These are phyloP conservation scores for Boleophthalmus pectinirostris DNA, from an alignment of 2,113 vertebrate species.

Conservation along the genomic window DNA sequence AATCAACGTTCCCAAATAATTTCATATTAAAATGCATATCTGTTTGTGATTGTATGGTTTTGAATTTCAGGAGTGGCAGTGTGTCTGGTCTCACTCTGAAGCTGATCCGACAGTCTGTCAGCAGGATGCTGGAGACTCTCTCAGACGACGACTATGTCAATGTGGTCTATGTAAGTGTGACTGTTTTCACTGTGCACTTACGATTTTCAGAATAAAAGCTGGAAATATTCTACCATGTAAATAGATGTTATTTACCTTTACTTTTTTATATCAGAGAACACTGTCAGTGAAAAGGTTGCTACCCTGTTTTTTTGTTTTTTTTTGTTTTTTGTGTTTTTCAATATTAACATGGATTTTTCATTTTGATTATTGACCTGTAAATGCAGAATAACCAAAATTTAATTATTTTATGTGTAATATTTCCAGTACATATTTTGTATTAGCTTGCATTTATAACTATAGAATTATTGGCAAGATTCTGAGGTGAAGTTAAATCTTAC, in stretches of 20 bases:
- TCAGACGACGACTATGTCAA: conserved; percentile 97
- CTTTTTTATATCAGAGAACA: too few relatives aligned
- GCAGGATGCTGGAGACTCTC: conserved; percentile 93
- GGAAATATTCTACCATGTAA: not conserved
- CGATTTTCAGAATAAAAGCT: not conserved
- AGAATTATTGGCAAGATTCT: too few relatives aligned
- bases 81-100: conserved; percentile 92
- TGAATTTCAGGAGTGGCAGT: conserved; percentile 86
- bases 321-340: too few relatives aligned
- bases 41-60: not conserved
- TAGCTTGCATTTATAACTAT: too few relatives aligned
- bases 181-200: not conserved
- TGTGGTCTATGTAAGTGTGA: conserved; percentile 90
- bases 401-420: too few relatives aligned
- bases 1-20: not conserved
- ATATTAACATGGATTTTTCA: too few relatives aligned
- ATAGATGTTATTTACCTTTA: not conserved
- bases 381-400: too few relatives aligned
- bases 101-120: conserved; percentile 90
- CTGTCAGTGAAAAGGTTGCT: too few relatives aligned
- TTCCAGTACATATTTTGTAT: too few relatives aligned
- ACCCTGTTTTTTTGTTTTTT: too few relatives aligned
- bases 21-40: not conserved
- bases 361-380: too few relatives aligned
- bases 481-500: too few relatives aligned